Percentiles rank a stretch among this genome's conserved stretches.
Conservation (phyloP, 2,888 invertebrate species). For the Unio delphinus region DNA sequence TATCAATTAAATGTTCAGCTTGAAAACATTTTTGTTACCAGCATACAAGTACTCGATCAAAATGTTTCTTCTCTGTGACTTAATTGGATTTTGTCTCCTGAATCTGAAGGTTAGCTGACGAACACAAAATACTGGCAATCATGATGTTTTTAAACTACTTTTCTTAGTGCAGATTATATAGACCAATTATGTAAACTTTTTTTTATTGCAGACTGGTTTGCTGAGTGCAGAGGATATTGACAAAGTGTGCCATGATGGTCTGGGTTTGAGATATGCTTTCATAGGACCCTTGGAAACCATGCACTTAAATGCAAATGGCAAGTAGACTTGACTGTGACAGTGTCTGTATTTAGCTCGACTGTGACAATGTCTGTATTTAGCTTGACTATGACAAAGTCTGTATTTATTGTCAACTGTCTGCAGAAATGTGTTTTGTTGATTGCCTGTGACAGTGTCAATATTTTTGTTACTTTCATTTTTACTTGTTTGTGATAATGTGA, state of each 20-base stretch:
- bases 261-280: slow-evolving; percentile 96
- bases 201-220: slow-evolving; percentile 78
- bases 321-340: slow-evolving; percentile 6
- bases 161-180: no score
- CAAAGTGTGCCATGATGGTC: slow-evolving; percentile 90
- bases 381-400: not conserved
- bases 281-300: slow-evolving; percentile 94
- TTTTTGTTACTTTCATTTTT: not conserved
- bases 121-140: no score
- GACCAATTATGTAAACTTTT: no score
- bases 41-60: no score
- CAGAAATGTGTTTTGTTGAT: not conserved
- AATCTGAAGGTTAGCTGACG: no score
- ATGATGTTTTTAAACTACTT: no score
- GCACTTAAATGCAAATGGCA: slow-evolving; percentile 86
- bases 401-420: not conserved
- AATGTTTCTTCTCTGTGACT: no score
- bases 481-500: no score
- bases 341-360: not conserved
- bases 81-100: no score
- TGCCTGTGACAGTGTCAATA: not conserved
- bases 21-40: no score
- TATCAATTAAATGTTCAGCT: no score
- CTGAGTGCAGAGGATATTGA: slow-evolving; percentile 91
- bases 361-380: no score